Conservation (phyloP, 1,140 invertebrate species). For the Drosophila nannoptera region DNA sequence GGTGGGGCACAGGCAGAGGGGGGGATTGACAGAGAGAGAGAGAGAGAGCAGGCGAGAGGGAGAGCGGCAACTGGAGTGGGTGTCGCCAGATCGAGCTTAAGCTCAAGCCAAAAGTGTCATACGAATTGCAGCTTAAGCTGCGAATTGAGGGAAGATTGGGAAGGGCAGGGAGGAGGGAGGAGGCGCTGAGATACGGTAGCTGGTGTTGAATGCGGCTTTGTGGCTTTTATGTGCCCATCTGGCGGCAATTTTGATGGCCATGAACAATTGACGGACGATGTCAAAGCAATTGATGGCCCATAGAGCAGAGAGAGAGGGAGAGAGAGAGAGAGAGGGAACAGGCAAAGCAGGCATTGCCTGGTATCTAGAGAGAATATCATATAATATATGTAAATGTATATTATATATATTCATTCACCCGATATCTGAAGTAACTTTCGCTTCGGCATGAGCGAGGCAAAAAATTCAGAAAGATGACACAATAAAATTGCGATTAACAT, state of each 20-base stretch:
- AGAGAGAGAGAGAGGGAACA: not conserved
- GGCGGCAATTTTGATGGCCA: slow-evolving; percentile 72
- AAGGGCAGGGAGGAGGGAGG: too few species aligned
- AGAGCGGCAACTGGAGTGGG: slow-evolving; percentile 37
- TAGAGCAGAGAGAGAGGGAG: not conserved
- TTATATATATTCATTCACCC: too few species aligned
- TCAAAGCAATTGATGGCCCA: slow-evolving; percentile 45
- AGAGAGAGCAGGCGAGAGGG: not conserved
- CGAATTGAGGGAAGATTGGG: too few species aligned
- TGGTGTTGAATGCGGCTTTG: slow-evolving; percentile 47
- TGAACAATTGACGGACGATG: slow-evolving; percentile 68
- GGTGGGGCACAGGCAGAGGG: not conserved
- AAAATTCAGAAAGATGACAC: slow-evolving; percentile 28
- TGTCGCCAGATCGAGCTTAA: slow-evolving; percentile 19
- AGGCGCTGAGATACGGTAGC: not conserved
- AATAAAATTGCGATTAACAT: slow-evolving; percentile 38
- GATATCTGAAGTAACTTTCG: slow-evolving; percentile 14
- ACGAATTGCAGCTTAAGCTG: too few species aligned
- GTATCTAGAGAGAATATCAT: not conserved
- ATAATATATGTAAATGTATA: too few species aligned
- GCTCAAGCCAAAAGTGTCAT: not conserved
- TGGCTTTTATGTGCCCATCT: slow-evolving; percentile 59
- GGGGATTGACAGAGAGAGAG: not conserved
- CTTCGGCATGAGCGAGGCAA: slow-evolving; percentile 2
- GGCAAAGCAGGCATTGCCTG: not conserved